Evolutionary conservation across 2,797 vertebrate genomes (phyloP), one percentile per base, ranked within the genome.

Genomic region (Crax fasciolata): DNA sequence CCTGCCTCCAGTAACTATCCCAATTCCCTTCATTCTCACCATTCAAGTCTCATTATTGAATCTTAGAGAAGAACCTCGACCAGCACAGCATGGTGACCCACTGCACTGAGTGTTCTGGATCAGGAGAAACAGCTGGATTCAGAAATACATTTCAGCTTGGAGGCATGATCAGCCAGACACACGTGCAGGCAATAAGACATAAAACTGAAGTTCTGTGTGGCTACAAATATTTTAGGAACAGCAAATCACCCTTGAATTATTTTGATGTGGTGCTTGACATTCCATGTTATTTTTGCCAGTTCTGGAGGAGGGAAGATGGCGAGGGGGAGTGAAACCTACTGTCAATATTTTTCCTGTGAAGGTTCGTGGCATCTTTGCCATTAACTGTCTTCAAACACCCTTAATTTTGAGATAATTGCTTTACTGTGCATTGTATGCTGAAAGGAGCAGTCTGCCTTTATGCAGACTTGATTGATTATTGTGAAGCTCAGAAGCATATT

Each of bases 271-370:
- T 63, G 28, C 39, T 95, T 94, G 89, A 55, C 70, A 76, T 84
- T 80, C 83, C 39, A 13, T 75, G 65, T 85, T 96, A 95, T 95
- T 95, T 95, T 91, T 92, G 68, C 39, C 72, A 66, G 35, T 84
- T 94, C 62, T 91, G 93, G 70, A 87, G 78, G 89, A 89, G 39
- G 55, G 30, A 70, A 72, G 61, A 72, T 73, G 51, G 41, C 74
- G 82, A 93, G 72, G 24, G 58, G 90, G 92, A 92, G 89, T 84
- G 58, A 96, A 96, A 94, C 54, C 68, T 96, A 89, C 89, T 96
- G 93, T 65, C 87, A 87, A 6, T 89, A 87, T 84, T 87, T 87
- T 85, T 92, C 68, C 75, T 89, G 19, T 81, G 84, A 89, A 92
- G 19, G 58, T 72, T 89, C 1, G 0, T 75, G 61, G 19, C 73